A percentile compares a stretch with the other conserved stretches of the same genome.
Evolutionary conservation across 2,113 vertebrate species (phyloP).

Genomic region (Raja brachyura): DNA sequence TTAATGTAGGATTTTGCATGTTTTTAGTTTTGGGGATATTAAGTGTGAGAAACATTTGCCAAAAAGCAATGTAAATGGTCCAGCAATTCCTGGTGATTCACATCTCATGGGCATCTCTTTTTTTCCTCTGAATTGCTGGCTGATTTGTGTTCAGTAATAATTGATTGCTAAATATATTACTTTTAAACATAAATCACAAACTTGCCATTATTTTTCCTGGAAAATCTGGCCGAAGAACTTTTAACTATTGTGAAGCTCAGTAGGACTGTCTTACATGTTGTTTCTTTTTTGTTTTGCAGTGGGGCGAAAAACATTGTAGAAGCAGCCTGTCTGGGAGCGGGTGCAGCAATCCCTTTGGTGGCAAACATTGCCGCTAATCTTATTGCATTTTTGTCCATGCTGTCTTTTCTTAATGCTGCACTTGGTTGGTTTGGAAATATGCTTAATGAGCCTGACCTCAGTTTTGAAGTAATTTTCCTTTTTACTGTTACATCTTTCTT

Average conservation of each 20-base stretch:
- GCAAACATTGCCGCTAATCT: conserved; percentile 65
- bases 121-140: neutral
- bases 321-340: conserved; percentile 69
- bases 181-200: neutral
- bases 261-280: neutral
- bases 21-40: neutral
- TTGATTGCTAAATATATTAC: neutral
- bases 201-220: neutral
- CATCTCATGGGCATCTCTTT: neutral
- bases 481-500: neutral
- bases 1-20: neutral
- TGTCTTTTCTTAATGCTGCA: conserved; percentile 64
- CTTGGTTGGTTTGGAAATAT: conserved; percentile 76
- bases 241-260: neutral
- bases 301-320: conserved; percentile 67
- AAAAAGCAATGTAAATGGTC: neutral
- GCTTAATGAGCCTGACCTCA: conserved; percentile 72
- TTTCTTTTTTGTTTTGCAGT: conserved; percentile 46
- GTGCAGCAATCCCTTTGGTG: conserved; percentile 59
- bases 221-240: neutral
- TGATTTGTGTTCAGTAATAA: neutral
- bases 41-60: neutral
- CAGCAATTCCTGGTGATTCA: neutral
- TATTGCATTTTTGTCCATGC: conserved; percentile 70
- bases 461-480: conserved; percentile 66